Base-by-base conservation (phyloP, 2,113 vertebrate species). In the Gnathochromis pfefferi region DNA sequence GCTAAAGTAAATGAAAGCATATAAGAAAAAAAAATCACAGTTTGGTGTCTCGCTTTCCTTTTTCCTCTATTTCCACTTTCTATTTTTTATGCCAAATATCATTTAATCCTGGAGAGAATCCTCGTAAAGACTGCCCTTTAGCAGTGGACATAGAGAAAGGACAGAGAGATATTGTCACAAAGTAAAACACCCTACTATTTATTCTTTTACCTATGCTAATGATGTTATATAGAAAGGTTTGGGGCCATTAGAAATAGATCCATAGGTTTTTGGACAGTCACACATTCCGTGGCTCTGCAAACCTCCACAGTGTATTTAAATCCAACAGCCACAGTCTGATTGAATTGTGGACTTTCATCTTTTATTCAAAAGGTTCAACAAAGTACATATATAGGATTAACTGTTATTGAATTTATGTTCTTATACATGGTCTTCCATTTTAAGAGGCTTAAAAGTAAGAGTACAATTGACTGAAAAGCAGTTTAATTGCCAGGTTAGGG, bases 281-380 rank as follows among this genome's bases (percentile, higher is more conserved):
- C 14, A 28, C 68, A 17, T 47, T 0, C 40, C 1, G 6, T 47
- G 40, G 9, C 40, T 47, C 1, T 47, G 40, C 0, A 75, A 28
- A 28, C 40, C 68, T 47, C 68, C 68, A 75, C 40, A 47, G 14
- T 47, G 9, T 17, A 19, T 28, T 75, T 75, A 47, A 75, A 75
- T 75, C 21, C 47, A 75, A 75, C 68, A 75, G 14, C 16, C 23
- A 28, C 40, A 28, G 40, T 19, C 9, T 75, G 40, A 75, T 47
- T 28, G 40, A 47, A 75, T 17, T 28, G 68, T 11, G 16, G 68
- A 47, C 40, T 47, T 75, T 75, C 40, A 75, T 75, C 21, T 47
- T 47, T 75, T 75, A 75, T 75, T 47, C 40, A 75, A 47, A 45
- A 47, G 68, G 40, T 75, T 75, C 23, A 19, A 75, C 68, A 47